Conservation (phyloP, 2,797 vertebrate species). For the Odontamblyopus lacepedii region DNA sequence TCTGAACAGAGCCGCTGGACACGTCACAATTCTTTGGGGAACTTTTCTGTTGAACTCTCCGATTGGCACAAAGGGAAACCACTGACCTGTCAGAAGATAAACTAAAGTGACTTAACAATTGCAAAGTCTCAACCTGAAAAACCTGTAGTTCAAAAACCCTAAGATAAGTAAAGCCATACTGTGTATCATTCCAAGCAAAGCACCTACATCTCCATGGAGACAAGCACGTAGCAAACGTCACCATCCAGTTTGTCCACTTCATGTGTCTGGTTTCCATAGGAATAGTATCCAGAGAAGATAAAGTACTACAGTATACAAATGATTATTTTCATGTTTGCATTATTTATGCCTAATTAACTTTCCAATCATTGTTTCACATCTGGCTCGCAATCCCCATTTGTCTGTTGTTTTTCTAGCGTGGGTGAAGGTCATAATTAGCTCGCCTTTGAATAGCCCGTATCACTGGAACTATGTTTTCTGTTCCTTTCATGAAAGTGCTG, state of each 20-base stretch:
- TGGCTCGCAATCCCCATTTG: background rate
- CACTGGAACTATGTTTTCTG: background rate
- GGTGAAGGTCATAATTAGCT: conserved; percentile 10
- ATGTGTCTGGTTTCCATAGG: background rate
- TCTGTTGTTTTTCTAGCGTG: background rate
- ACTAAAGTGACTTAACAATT: too few species aligned
- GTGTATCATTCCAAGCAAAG: too few species aligned
- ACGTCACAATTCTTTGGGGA: too few species aligned
- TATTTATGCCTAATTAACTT: background rate
- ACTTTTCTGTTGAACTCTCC: too few species aligned
- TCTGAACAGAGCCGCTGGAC: too few species aligned
- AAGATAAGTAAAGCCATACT: too few species aligned
- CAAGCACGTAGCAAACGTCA: background rate
- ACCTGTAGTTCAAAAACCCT: too few species aligned
- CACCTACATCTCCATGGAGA: background rate
- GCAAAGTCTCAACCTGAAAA: too few species aligned
- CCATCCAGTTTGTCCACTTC: background rate
- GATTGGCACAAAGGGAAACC: too few species aligned
- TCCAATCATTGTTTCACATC: background rate
- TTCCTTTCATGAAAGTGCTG: background rate
- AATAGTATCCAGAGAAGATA: background rate
- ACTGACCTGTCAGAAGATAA: too few species aligned
- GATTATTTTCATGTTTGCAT: background rate
- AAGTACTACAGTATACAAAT: too few species aligned
- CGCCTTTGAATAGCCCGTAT: background rate